These are phyloP conservation scores for Conus betulinus DNA, from an alignment of 1,140 invertebrate genomes.

Conservation along the genomic window DNA sequence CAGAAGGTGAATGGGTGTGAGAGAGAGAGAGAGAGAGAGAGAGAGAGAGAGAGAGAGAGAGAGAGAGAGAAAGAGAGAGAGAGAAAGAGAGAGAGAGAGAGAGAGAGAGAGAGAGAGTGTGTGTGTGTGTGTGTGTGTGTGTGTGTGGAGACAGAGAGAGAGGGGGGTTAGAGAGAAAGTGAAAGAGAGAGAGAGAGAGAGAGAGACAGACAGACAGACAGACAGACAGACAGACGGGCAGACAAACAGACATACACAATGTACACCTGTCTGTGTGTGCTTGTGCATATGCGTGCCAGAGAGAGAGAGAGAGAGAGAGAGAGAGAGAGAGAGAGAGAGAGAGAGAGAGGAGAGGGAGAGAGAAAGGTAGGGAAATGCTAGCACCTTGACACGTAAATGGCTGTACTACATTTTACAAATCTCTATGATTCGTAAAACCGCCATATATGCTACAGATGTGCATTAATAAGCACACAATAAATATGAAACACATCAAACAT, in stretches of 20 bases:
- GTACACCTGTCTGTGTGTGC: no score
- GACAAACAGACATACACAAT: no score
- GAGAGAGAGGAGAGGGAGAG: constrained; percentile 14
- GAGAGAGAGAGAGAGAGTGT: constrained; percentile 28
- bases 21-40: not conserved
- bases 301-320: constrained; percentile 15
- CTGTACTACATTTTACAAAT: no score
- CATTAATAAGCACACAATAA: no score
- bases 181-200: constrained; percentile 23
- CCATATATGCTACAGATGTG: no score
- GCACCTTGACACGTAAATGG: no score
- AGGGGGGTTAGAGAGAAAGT: constrained; percentile 1
- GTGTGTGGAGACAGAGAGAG: not conserved
- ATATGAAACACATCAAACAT: no score
- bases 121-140: not conserved
- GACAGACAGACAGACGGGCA: not conserved
- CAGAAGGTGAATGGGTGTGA: not conserved
- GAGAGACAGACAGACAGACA: not conserved
- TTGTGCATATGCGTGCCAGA: no score
- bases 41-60: not conserved
- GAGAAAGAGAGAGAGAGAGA: constrained; percentile 28
- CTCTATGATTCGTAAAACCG: no score
- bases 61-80: constrained; percentile 21
- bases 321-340: not conserved
- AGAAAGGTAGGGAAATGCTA: no score